A percentile compares a stretch with the other conserved stretches of the same genome.
Evolutionary conservation across 53 echinoderm and acorn worm genomes (phyloP).

Genomic region (Antedon mediterranea): DNA sequence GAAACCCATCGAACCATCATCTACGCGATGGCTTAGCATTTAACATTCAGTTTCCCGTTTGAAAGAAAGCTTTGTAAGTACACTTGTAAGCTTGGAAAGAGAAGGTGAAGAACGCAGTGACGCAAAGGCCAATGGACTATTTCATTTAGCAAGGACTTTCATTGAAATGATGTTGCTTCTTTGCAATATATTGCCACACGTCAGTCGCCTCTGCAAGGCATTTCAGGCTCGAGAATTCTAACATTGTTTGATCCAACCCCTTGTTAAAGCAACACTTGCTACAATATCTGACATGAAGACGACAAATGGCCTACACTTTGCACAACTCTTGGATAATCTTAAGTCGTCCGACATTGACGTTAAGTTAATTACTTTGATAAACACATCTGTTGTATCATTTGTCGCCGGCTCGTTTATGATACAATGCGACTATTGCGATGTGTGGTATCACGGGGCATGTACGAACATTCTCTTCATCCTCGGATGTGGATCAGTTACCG

Average conservation of each 20-base stretch:
- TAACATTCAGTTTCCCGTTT: too few species aligned
- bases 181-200: conserved; percentile 34
- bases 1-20: too few species aligned
- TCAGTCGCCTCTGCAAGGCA: neutral
- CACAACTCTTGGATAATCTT: neutral
- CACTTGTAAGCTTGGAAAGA: conserved; percentile 25
- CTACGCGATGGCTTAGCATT: too few species aligned
- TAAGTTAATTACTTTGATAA: neutral
- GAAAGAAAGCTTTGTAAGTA: conserved; percentile 9
- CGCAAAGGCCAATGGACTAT: conserved; percentile 29
- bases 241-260: neutral
- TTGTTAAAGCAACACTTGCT: neutral
- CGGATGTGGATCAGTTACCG: too few species aligned
- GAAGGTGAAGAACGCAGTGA: conserved; percentile 20
- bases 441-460: too few species aligned
- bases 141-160: conserved; percentile 13
- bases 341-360: neutral
- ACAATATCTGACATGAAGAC: neutral
- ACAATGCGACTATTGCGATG: too few species aligned
- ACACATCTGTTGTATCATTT: neutral
- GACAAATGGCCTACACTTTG: neutral
- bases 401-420: too few species aligned
- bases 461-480: too few species aligned
- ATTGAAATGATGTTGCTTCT: conserved; percentile 32
- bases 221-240: conserved; percentile 4